Evolutionary conservation across 1,140 invertebrate species (phyloP).

Genomic region (Drosophila saltans): DNA sequence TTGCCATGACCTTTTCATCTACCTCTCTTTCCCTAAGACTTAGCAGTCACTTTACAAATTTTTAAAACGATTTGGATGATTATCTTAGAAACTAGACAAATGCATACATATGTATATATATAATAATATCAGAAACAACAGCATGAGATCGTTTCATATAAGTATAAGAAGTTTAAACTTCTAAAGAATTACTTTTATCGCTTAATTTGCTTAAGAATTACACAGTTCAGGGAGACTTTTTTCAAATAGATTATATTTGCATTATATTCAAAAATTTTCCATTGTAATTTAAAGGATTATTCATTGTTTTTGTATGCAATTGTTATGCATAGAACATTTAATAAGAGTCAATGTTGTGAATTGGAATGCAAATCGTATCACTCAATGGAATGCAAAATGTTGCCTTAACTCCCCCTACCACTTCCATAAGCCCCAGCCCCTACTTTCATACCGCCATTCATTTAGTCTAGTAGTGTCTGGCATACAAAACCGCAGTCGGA

Average conservation of each 20-base stretch:
- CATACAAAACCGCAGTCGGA: constrained; percentile 42
- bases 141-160: too few species aligned
- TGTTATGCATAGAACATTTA: constrained; percentile 64
- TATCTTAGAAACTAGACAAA: too few species aligned
- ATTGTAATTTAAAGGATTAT: background rate
- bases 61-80: too few species aligned
- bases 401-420: constrained; percentile 1
- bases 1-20: too few species aligned
- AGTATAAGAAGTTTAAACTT: too few species aligned
- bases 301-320: constrained; percentile 29
- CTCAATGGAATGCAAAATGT: constrained; percentile 8
- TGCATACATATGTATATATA: too few species aligned
- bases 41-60: too few species aligned
- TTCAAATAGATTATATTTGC: background rate
- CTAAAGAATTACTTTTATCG: too few species aligned
- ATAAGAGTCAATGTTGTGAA: constrained; percentile 42
- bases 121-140: too few species aligned
- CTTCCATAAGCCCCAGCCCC: background rate
- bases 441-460: too few species aligned
- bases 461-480: constrained; percentile 30
- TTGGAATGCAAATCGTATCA: constrained; percentile 54
- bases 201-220: too few species aligned
- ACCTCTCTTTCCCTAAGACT: too few species aligned
- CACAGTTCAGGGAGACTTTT: background rate
- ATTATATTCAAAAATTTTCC: background rate